Conservation (phyloP, 64 coral and sea anemone species). For the Stichodactyla mertensii region DNA sequence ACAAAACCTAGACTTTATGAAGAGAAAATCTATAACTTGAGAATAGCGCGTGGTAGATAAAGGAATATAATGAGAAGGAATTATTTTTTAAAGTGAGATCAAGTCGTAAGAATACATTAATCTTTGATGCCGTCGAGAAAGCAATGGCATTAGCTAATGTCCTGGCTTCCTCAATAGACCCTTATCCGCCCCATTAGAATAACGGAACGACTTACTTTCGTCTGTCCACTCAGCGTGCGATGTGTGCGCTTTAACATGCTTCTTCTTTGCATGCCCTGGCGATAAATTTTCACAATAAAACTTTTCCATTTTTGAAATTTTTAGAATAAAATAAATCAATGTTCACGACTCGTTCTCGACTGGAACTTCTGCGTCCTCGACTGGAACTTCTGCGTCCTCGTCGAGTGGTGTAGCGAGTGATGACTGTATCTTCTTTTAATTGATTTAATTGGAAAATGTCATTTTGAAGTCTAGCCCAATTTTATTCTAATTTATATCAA, state of each 20-base stretch:
- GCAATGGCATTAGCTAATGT: background rate
- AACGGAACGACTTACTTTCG: conserved; percentile 27
- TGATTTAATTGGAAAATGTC: conserved; percentile 1
- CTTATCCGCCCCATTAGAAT: conserved; percentile 5
- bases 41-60: background rate
- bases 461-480: background rate
- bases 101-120: conserved; percentile 64
- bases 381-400: background rate
- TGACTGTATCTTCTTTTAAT: background rate
- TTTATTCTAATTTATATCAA: background rate
- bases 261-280: conserved; percentile 13
- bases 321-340: background rate
- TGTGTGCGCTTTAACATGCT: background rate
- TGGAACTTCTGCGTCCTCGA: background rate
- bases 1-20: background rate
- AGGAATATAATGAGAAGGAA: background rate
- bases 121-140: conserved; percentile 3
- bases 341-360: background rate
- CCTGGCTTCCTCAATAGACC: background rate
- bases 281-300: background rate
- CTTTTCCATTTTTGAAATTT: background rate
- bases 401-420: background rate
- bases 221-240: background rate
- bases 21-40: background rate
- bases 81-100: background rate